A percentile compares a stretch with the other conserved stretches of the same genome.
Conservation (phyloP, 2,888 invertebrate species). For the Parnassius apollo region DNA sequence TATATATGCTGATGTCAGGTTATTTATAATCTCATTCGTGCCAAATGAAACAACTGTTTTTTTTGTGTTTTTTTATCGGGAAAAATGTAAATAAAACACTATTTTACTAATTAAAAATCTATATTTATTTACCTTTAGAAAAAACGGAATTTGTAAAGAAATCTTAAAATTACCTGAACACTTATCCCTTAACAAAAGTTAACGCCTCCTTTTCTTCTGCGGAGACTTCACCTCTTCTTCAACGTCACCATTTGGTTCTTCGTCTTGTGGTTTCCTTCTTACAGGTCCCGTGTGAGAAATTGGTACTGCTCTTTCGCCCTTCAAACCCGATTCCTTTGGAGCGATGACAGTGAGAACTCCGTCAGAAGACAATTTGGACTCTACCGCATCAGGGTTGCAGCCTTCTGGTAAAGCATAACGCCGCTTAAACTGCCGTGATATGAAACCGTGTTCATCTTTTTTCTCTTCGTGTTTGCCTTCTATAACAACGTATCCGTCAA, state of each 20-base stretch:
- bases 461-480: conserved; percentile 91
- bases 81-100: neutral
- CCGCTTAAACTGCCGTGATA: conserved; percentile 87
- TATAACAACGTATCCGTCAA: conserved; percentile 84
- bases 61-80: neutral
- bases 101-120: neutral
- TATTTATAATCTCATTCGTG: too few species aligned
- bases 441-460: conserved; percentile 86
- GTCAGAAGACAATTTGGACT: conserved; percentile 87
- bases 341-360: conserved; percentile 87
- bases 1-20: too few species aligned
- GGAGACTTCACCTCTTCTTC: conserved; percentile 48
- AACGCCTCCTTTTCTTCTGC: conserved; percentile 64
- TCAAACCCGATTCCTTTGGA: conserved; percentile 58
- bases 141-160: conserved; percentile 5
- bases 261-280: conserved; percentile 61
- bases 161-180: neutral
- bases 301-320: conserved; percentile 77
- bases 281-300: conserved; percentile 83
- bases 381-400: conserved; percentile 85
- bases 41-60: too few species aligned
- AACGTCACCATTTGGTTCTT: conserved; percentile 38
- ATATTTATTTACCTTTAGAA: conserved; percentile 5
- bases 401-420: conserved; percentile 88
- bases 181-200: conserved; percentile 24